phyloP scores from a whole-genome alignment of 2,113 vertebrate species.

The Cettia cetti region DNA sequence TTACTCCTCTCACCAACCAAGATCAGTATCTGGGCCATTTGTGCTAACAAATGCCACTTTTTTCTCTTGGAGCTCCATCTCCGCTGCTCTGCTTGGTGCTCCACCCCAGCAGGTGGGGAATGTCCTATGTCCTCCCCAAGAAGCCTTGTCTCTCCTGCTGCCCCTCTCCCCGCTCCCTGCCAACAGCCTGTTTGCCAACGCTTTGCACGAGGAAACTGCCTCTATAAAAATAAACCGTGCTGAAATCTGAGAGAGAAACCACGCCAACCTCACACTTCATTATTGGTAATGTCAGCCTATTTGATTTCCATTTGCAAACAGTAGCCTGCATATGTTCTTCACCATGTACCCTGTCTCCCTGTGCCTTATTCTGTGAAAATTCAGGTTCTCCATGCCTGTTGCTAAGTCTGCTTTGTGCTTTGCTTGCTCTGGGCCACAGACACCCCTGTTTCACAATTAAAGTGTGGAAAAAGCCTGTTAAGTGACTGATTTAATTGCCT shows the following conservation, averaged over 20 bases:
- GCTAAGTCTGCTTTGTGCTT: neutral
- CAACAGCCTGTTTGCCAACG: conserved; percentile 35
- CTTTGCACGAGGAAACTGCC: conserved; percentile 55
- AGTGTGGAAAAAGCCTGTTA: conserved; percentile 19
- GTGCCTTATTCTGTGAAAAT: neutral
- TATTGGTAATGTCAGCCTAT: conserved; percentile 46
- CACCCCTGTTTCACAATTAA: neutral
- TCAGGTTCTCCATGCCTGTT: neutral
- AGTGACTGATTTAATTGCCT: neutral
- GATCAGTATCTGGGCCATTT: neutral
- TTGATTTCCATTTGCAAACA: conserved; percentile 40
- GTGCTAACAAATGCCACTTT: neutral
- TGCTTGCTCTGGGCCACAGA: neutral
- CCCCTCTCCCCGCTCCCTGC: neutral
- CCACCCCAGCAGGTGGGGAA: neutral
- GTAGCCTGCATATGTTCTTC: neutral
- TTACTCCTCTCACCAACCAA: neutral
- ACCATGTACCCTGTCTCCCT: neutral
- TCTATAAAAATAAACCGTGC: conserved; percentile 53
- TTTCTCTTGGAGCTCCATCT: neutral
- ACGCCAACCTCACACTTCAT: conserved; percentile 43
- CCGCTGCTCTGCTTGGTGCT: fast-evolving
- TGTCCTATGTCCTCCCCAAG: neutral
- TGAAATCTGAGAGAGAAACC: conserved; percentile 57
- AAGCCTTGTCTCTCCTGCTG: neutral